phyloP scores from a whole-genome alignment of 2,113 vertebrate species.

The Bos javanicus region DNA sequence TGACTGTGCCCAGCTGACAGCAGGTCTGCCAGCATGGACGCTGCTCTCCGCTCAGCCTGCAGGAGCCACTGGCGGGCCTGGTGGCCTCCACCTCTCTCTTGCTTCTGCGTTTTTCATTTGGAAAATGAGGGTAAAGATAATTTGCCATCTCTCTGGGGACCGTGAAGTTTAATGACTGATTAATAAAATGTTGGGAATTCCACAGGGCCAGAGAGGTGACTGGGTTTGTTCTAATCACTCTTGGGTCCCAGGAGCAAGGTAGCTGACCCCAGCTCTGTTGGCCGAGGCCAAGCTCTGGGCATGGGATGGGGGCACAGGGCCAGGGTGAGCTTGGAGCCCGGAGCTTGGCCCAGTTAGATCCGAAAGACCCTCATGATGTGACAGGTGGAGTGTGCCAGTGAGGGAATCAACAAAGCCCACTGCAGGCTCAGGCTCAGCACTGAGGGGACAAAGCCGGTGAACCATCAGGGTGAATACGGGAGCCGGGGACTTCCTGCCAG shows the following conservation, averaged over 20 bases:
- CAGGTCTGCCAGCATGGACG: neutral
- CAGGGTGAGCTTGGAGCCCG: rapidly evolving
- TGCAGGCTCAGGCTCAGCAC: neutral
- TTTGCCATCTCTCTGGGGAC: constrained; percentile 2
- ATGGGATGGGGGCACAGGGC: neutral
- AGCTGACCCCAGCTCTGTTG: neutral
- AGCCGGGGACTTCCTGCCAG: neutral
- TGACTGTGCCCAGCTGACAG: neutral
- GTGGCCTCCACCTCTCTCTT: neutral
- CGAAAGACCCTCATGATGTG: neutral
- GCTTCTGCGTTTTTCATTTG: neutral
- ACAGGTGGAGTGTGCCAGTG: neutral
- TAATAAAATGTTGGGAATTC: constrained; percentile 45
- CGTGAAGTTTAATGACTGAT: constrained; percentile 52
- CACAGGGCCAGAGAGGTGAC: constrained; percentile 1
- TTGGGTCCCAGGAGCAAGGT: neutral
- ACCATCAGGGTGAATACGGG: too few relatives aligned
- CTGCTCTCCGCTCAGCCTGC: neutral
- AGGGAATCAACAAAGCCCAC: neutral
- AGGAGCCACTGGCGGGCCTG: neutral
- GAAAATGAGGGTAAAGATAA: constrained; percentile 7
- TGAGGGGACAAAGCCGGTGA: neutral
- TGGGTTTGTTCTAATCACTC: neutral
- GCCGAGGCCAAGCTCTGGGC: rapidly evolving
- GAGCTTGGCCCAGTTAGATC: neutral